Percentiles rank a stretch among this genome's conserved stretches.
phyloP scores from a whole-genome alignment of 2,888 invertebrate species.

The Aspidiotus rigidus region DNA sequence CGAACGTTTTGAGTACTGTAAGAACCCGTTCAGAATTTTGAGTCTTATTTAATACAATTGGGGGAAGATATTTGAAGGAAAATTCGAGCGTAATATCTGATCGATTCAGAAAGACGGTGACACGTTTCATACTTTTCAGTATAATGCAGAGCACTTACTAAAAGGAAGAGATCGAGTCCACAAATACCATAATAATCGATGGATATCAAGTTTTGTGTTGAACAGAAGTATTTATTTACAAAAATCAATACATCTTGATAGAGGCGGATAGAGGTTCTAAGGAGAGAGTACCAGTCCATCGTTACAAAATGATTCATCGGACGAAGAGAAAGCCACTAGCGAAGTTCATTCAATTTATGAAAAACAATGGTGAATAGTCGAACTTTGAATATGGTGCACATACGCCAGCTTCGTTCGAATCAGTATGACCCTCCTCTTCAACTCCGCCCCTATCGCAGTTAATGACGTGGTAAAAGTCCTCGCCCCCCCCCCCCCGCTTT shows the following conservation, averaged over 20 bases:
- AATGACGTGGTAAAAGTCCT: too few relatives aligned
- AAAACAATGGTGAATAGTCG: not conserved
- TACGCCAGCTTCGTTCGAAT: too few relatives aligned
- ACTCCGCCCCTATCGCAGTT: too few relatives aligned
- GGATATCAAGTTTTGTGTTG: not conserved
- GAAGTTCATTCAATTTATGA: not conserved
- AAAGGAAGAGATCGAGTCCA: not conserved
- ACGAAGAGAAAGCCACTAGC: not conserved
- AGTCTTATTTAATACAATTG: too few relatives aligned
- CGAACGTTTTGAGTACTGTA: too few relatives aligned
- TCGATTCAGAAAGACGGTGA: not conserved
- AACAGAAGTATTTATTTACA: not conserved
- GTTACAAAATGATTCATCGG: not conserved
- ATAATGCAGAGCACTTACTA: not conserved
- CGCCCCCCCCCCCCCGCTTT: too few relatives aligned
- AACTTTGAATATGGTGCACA: too few relatives aligned
- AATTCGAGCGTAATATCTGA: not conserved
- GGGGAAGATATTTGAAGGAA: too few relatives aligned
- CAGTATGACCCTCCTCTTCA: too few relatives aligned
- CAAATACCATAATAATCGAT: not conserved
- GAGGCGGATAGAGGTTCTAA: too few relatives aligned
- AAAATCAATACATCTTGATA: not conserved
- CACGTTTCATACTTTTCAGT: not conserved
- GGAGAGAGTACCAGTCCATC: not conserved
- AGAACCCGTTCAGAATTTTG: too few relatives aligned